Percentiles rank a stretch among this genome's conserved stretches.
phyloP scores from a whole-genome alignment of 2,113 vertebrate species.

The Ptilonorhynchus violaceus region DNA sequence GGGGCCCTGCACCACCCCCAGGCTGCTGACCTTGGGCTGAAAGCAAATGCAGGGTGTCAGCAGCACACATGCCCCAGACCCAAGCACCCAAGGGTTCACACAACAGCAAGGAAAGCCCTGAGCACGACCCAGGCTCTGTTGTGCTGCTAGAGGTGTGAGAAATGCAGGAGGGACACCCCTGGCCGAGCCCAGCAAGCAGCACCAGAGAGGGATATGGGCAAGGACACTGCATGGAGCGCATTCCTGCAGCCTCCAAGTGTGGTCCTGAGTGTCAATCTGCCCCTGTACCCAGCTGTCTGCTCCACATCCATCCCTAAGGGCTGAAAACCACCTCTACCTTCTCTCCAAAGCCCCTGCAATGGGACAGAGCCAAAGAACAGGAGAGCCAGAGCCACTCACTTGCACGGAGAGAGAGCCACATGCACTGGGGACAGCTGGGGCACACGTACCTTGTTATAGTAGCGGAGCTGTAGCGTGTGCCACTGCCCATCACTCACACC shows the following conservation, averaged over 20 bases:
- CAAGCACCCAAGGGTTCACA: neutral
- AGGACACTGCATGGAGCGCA: fast-evolving
- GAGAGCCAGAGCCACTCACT: neutral
- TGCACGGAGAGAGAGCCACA: fast-evolving
- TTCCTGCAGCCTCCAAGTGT: neutral
- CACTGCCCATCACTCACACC: constrained; percentile 95
- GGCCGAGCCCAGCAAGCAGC: fast-evolving
- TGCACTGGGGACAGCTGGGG: neutral
- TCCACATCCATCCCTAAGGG: neutral
- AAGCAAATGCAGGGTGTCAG: neutral
- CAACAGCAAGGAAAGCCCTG: neutral
- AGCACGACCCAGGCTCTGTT: fast-evolving
- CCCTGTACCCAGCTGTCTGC: neutral
- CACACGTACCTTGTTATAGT: constrained; percentile 91
- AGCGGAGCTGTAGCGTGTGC: constrained; percentile 92
- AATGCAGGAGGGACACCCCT: neutral
- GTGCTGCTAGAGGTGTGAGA: neutral
- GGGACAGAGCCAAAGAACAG: neutral
- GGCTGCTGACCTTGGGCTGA: constrained; percentile 86
- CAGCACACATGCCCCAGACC: neutral
- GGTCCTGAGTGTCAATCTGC: neutral
- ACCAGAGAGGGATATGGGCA: neutral
- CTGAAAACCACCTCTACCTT: neutral
- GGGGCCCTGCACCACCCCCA: constrained; percentile 90
- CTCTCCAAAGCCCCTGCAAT: neutral